Evolutionary conservation across 2,888 invertebrate genomes (phyloP), one percentile per base, ranked within the genome.

Genomic region (Nomada fabriciana): DNA sequence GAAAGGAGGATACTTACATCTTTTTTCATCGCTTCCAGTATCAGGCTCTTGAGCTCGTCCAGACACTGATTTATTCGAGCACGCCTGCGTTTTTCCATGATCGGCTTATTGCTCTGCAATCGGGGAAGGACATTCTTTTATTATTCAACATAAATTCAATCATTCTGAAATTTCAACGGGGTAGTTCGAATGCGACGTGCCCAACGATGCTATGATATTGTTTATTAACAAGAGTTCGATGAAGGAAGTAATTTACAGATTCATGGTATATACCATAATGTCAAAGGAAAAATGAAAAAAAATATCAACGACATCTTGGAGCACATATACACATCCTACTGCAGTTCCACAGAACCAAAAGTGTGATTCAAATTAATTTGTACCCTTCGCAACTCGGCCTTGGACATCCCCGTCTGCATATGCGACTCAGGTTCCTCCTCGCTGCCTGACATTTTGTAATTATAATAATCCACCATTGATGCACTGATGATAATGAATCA

Each of bases 51-150:
- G 63, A 98, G 94, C 93, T 98, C 98, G 91, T 97, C 97, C 81
- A 98, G 95, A 91, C 98, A 98, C 92, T 98, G 96, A 94, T 98
- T 98, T 92, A 98, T 98, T 91, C 98, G 96, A 73, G 98, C 98
- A 88, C 98, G 95, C 87, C 98, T 95, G 89, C 97, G 95, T 94
- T 98, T 98, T 94, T 98, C 98, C 98, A 98, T 98, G 89, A 98
- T 97, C 47, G 98, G 98, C 93, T 98, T 98, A 92, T 98, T 98
- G 74, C 97, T 98, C 98, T 98, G 96, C 86, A 96, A 95, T 90
- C 87, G 89, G 80, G 84, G 42, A 79, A 86, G 68, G n/a, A 60
- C 36, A 36, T 36, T 36, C 36, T 69, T 63, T 23, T 55, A 13
- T 43, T 68, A 74, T 13, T 29, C 11, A 11, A 64, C 25, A 52